Base-by-base conservation (phyloP, 2,888 invertebrate species). In the Hemicrepidius hirtus region DNA sequence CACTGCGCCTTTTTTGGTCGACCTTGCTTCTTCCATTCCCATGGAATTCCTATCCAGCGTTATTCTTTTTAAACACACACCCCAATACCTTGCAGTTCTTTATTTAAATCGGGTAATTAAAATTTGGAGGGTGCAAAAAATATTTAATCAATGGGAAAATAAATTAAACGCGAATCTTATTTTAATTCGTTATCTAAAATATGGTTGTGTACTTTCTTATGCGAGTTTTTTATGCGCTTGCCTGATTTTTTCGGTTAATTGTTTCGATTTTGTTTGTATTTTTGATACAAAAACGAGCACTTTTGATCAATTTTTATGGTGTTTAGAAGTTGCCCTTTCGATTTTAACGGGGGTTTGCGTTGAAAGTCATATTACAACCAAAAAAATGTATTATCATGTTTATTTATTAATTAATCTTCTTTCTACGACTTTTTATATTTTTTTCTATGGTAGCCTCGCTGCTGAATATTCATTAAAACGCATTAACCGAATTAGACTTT, bases 101-200 rank as follows among this genome's bases (percentile, higher is more conserved):
- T 68, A 75, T 9, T 41, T 75, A 12, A 78, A 78, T 55, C 44
- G 76, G 7, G 44, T 73, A 9, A 44, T 77, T 6, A 78, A 78
- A 55, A n/a, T 77, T 18, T 74, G 71, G 69, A 65, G 64, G 24
- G 60, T 77, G 1, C 40, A 46, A 1, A 44, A 13, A 6, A 44
- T 73, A 0, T 73, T 77, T 41, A 24, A 50, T 21, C 12, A 64
- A 3, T 73, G 70, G 63, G 71, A 53, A 21, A 67, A 9, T 57
- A 35, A 40, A 13, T 37, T 41, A 24, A 59, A 68, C 6, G 69
- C 70, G 2, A 73, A 73, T 18, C 32, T 69, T 24, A 16, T 71
- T 3, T 3, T 67, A 13, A 65, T 70, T 35, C 41, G 68, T 10
- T 73, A 68, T 40, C 32, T 68, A 1, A 71, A 69, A 57, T 73